A percentile compares a stretch with the other conserved stretches of the same genome.
phyloP scores from a whole-genome alignment of 1,140 invertebrate species.

The Odontomachus brunneus region DNA sequence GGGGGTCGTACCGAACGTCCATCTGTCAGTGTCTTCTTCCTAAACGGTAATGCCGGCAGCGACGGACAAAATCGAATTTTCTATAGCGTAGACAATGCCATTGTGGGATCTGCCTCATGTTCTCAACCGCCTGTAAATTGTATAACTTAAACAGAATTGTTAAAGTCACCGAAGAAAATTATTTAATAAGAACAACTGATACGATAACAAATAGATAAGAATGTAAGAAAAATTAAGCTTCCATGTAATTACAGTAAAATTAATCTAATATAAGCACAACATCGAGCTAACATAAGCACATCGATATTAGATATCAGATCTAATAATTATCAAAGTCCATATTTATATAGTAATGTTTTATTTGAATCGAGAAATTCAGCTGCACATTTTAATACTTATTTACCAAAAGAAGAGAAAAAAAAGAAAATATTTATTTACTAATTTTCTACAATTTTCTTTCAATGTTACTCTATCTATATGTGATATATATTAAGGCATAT shows the following conservation, averaged over 20 bases:
- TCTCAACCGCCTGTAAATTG: constrained; percentile 84
- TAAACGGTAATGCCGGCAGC: constrained; percentile 88
- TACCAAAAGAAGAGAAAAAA: too few relatives aligned
- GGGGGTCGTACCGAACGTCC: constrained; percentile 48
- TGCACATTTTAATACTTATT: too few relatives aligned
- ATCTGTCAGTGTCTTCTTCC: constrained; percentile 83
- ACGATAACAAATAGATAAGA: constrained; percentile 1
- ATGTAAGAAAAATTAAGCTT: not conserved
- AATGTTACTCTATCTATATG: too few relatives aligned
- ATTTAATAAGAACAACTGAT: constrained; percentile 4
- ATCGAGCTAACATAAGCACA: too few relatives aligned
- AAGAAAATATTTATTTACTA: too few relatives aligned
- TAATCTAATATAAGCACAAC: not conserved
- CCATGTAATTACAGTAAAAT: not conserved
- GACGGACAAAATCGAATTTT: constrained; percentile 90
- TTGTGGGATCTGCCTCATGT: constrained; percentile 90
- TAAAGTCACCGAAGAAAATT: constrained; percentile 54
- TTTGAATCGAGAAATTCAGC: too few relatives aligned
- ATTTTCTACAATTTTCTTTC: too few relatives aligned
- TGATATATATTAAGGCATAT: too few relatives aligned
- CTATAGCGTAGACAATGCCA: constrained; percentile 92
- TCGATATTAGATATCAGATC: too few relatives aligned
- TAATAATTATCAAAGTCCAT: too few relatives aligned
- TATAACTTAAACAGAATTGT: constrained; percentile 68
- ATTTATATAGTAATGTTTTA: too few relatives aligned